phyloP scores from a whole-genome alignment of 2,113 vertebrate genomes.

The Mionectes macconnelli region DNA sequence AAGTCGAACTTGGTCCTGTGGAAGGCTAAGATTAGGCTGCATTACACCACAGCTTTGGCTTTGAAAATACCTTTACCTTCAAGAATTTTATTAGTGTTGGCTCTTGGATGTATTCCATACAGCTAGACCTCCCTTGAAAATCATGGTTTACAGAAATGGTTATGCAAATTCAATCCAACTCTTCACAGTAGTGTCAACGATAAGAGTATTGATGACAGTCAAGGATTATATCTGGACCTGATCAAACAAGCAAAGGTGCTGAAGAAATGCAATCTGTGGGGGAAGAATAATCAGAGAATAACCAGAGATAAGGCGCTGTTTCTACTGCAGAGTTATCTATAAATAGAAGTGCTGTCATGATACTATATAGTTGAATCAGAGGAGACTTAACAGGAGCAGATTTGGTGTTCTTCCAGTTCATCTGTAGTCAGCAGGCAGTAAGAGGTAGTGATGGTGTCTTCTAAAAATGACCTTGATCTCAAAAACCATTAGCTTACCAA shows the following conservation, averaged over 20 bases:
- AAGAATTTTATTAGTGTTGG: background rate
- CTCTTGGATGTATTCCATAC: background rate
- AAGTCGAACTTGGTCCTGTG: background rate
- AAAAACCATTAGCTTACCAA: background rate
- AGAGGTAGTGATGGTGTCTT: background rate
- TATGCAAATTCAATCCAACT: background rate
- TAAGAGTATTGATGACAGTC: background rate
- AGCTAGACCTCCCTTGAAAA: background rate
- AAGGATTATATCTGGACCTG: background rate
- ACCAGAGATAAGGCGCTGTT: background rate
- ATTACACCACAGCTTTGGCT: background rate
- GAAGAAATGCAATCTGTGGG: background rate
- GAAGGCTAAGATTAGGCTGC: background rate
- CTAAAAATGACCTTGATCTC: background rate
- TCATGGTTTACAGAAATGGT: background rate
- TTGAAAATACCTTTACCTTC: background rate
- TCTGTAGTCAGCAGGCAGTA: background rate
- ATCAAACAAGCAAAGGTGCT: background rate
- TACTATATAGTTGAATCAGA: background rate
- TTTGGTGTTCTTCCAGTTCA: background rate
- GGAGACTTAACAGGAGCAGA: background rate
- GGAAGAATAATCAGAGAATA: background rate
- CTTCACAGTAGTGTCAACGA: background rate
- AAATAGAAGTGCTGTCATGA: background rate
- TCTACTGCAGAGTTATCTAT: background rate